A percentile compares a stretch with the other conserved stretches of the same genome.
phyloP scores from a whole-genome alignment of 92 coral and sea anemone species.

The Heliopora coerulea region DNA sequence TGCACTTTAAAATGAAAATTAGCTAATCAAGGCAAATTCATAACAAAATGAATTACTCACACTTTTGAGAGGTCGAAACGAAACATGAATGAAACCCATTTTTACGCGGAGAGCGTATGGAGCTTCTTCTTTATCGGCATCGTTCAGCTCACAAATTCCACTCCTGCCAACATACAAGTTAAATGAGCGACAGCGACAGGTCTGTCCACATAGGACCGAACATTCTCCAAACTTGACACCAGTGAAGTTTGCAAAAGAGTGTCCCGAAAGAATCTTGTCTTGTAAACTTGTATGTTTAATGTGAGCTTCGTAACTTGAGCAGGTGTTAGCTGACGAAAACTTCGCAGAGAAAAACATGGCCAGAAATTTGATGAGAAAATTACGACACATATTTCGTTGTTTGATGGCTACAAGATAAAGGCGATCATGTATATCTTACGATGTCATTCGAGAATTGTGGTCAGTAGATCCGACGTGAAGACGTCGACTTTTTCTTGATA shows the following conservation, averaged over 20 bases:
- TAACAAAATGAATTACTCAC: neutral
- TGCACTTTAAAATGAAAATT: no score
- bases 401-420: no score
- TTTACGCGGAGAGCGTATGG: neutral
- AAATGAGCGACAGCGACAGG: neutral
- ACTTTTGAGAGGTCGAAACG: neutral
- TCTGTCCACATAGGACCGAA: neutral
- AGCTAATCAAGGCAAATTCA: no score
- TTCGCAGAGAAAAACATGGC: no score
- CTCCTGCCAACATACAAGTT: neutral
- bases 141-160: neutral
- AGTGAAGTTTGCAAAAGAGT: neutral
- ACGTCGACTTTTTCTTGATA: no score
- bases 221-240: neutral
- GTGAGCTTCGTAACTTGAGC: neutral
- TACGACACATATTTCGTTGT: no score
- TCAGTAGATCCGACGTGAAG: no score
- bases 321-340: neutral
- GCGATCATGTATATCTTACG: no score
- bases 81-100: neutral
- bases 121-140: neutral
- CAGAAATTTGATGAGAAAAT: no score
- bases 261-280: neutral
- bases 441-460: no score
- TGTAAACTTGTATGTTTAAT: neutral